Evolutionary conservation across 1,140 invertebrate species (phyloP), one percentile per base, ranked within the genome.

Genomic region (Drosophila kohkoa): DNA sequence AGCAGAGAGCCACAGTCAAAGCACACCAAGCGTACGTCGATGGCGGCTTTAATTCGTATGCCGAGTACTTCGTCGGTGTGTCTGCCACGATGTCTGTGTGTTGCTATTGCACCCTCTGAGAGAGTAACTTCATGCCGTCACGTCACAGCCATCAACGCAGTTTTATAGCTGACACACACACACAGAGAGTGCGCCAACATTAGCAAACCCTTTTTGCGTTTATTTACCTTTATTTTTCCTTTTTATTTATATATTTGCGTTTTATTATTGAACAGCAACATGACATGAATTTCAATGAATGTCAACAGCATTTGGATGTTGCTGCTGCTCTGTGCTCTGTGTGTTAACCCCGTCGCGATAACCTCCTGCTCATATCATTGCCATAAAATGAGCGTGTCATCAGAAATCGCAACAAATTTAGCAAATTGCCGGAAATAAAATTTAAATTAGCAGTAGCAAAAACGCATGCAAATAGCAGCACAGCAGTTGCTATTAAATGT

Each of bases 361-460:
- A 25, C 20, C 20, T 25, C 25, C 45, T 65, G 68, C 64, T 35
- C 77, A 71, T 83, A 89, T 88, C 77, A 89, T 75, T 78, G 85
- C 68, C 77, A 85, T 89, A 89, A 88, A 88, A 89, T 57, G 78
- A 85, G 85, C 85, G 81, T 79, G 85, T 85, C 85, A 85, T 90
- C 85, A 77, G 81, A 89, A 89, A 89, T 81, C 81, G 85, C 85
- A 88, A 88, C 85, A 85, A 88, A 88, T 89, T 89, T 88, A 67
- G 64, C 86, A 89, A 89, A 89, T 89, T 89, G 85, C 85, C 81
- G 80, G 78, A 90, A 89, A 89, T 89, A 89, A 89, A 89, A 89
- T 89, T 85, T 89, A 89, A 89, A 89, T 89, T 89, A 89, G 86
- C 85, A 85, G 68, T 74, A 45, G 10, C 32, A 52, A 11, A 15